Percentiles rank a stretch among this genome's conserved stretches.
These are phyloP conservation scores for Tachysurus fulvidraco DNA, from an alignment of 2,113 vertebrate genomes.

Conservation along the genomic window DNA sequence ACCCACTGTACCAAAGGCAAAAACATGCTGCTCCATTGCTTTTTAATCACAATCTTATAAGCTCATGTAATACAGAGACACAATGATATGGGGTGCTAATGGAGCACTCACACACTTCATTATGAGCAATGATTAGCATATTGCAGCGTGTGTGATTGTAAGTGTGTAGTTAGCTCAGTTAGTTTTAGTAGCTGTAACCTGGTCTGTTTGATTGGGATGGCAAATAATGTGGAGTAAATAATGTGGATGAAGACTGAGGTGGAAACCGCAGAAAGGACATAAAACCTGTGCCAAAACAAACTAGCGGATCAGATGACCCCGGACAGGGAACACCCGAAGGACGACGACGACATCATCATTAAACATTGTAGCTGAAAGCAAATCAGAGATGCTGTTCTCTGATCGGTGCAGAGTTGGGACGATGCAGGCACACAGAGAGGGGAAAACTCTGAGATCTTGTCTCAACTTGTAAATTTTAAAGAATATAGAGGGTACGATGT, in stretches of 20 bases:
- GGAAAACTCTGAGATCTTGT: not conserved
- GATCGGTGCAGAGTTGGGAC: not conserved
- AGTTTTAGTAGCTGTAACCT: not conserved
- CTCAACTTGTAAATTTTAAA: not conserved
- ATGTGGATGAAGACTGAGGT: not conserved
- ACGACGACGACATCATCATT: too few species aligned
- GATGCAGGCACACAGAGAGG: not conserved
- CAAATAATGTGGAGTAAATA: not conserved
- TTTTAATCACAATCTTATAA: constrained; percentile 8
- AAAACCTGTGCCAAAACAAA: too few species aligned
- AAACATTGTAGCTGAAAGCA: not conserved
- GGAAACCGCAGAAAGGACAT: too few species aligned
- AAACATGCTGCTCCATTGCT: not conserved
- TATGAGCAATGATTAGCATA: not conserved
- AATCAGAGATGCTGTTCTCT: not conserved
- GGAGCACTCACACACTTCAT: not conserved
- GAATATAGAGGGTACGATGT: not conserved
- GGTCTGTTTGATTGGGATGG: not conserved
- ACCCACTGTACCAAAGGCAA: not conserved
- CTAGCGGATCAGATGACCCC: too few species aligned
- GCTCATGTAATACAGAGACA: not conserved
- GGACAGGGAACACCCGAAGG: too few species aligned
- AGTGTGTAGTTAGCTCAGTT: constrained; percentile 1
- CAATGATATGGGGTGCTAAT: not conserved
- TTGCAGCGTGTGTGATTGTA: constrained; percentile 12